phyloP scores from a whole-genome alignment of 1,140 invertebrate species.

The Scaptomyza montana region DNA sequence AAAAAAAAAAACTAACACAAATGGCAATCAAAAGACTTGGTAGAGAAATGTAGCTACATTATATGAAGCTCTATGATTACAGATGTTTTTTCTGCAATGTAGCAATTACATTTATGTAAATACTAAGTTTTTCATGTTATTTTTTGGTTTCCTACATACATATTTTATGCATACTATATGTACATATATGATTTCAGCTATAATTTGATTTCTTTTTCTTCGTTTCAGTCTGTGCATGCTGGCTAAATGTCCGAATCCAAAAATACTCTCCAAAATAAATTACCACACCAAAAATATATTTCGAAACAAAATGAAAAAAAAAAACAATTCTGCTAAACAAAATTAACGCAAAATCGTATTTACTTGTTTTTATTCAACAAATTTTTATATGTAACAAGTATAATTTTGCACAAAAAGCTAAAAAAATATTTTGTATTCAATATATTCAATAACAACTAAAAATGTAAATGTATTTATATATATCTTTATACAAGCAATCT shows the following conservation, averaged over 20 bases:
- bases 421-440: constrained; percentile 75
- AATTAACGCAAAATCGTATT: constrained; percentile 59
- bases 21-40: constrained; percentile 81
- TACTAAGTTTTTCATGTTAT: constrained; percentile 21
- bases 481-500: constrained; percentile 71
- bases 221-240: constrained; percentile 84
- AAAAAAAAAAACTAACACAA: constrained; percentile 51
- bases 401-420: constrained; percentile 59
- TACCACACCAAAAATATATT: constrained; percentile 28
- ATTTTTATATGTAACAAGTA: constrained; percentile 59
- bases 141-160: constrained; percentile 32
- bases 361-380: constrained; percentile 54
- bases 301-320: constrained; percentile 33
- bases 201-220: constrained; percentile 66
- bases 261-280: constrained; percentile 55
- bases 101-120: constrained; percentile 32
- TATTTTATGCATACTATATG: constrained; percentile 25
- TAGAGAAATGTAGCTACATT: constrained; percentile 61
- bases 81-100: constrained; percentile 32
- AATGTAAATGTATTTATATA: constrained; percentile 76
- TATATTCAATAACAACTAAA: constrained; percentile 39
- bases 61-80: constrained; percentile 32
- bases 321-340: constrained; percentile 21
- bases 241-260: constrained; percentile 69
- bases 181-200: constrained; percentile 50